These are phyloP conservation scores for Meteorus cinctellus DNA, from an alignment of 2,888 invertebrate species.

Conservation along the genomic window DNA sequence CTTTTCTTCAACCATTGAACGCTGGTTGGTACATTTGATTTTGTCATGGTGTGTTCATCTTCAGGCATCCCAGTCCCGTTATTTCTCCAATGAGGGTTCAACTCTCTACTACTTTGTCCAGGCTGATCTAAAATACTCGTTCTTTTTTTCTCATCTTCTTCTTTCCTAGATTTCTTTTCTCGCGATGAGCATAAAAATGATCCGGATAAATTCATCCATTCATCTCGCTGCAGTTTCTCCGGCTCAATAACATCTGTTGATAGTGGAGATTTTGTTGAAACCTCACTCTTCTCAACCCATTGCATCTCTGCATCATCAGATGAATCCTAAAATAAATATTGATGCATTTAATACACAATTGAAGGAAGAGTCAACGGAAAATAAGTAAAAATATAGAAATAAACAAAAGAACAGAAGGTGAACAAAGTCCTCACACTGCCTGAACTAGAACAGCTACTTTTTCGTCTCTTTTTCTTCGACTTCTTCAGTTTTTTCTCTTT, in stretches of 20 bases:
- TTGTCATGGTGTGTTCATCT: conserved; percentile 68
- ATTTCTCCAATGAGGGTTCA: conserved; percentile 95
- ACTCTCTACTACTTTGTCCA: conserved; percentile 82
- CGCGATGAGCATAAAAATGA: conserved; percentile 72
- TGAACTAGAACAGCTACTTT: conserved; percentile 46
- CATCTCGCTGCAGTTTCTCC: conserved; percentile 76
- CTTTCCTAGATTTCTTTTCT: conserved; percentile 71
- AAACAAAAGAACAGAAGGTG: not conserved
- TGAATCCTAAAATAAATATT: conserved; percentile 50
- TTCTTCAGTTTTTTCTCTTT: conserved; percentile 52
- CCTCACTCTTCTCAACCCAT: conserved; percentile 78
- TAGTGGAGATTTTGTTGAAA: not conserved
- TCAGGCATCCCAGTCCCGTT: conserved; percentile 89
- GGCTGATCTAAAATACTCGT: conserved; percentile 80
- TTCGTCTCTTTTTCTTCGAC: conserved; percentile 52
- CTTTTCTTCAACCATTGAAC: conserved; percentile 76
- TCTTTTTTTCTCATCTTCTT: conserved; percentile 75
- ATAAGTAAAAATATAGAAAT: not conserved
- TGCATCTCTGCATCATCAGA: conserved; percentile 73
- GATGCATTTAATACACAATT: not conserved
- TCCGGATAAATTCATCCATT: conserved; percentile 86
- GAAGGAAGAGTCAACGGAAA: not conserved
- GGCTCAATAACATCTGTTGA: conserved; percentile 48
- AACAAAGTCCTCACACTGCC: conserved; percentile 30
- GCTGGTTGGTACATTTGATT: conserved; percentile 61